These are phyloP conservation scores for Linepithema humile DNA, from an alignment of 1,140 invertebrate species.

Conservation along the genomic window DNA sequence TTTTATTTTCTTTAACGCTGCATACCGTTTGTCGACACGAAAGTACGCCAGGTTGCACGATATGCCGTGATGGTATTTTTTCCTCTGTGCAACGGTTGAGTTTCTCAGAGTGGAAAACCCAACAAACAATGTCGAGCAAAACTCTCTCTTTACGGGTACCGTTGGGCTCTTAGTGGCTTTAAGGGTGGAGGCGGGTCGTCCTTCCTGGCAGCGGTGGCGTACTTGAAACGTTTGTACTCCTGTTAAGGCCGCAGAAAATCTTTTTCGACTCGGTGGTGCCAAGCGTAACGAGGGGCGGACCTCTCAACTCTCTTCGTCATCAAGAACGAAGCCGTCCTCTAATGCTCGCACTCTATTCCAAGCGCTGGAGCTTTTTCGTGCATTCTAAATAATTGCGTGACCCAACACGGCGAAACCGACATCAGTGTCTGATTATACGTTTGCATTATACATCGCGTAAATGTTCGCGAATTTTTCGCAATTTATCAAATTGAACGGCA, in stretches of 20 bases:
- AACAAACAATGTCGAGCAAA: conserved; percentile 44
- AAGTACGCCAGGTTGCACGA: background rate
- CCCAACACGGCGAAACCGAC: background rate
- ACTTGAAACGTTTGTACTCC: conserved; percentile 50
- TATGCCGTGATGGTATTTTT: background rate
- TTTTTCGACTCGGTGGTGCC: conserved; percentile 5
- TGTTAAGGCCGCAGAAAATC: conserved; percentile 44
- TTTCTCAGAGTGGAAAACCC: conserved; percentile 14
- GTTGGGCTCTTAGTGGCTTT: conserved; percentile 11
- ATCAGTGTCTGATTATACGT: background rate
- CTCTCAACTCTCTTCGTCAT: conserved; percentile 36
- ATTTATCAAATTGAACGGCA: no score
- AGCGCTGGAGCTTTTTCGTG: background rate
- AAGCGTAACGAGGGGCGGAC: conserved; percentile 30
- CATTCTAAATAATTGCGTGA: conserved; percentile 17
- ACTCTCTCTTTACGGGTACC: background rate
- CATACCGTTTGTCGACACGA: background rate
- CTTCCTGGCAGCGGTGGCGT: background rate
- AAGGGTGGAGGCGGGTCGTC: conserved; percentile 23
- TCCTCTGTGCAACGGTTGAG: background rate
- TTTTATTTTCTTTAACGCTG: conserved; percentile 7
- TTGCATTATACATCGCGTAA: background rate
- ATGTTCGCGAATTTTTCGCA: no score
- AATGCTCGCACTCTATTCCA: background rate
- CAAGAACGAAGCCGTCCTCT: background rate